Evolutionary conservation across 2,113 vertebrate species (phyloP).

Genomic region (Haplochromis burtoni): DNA sequence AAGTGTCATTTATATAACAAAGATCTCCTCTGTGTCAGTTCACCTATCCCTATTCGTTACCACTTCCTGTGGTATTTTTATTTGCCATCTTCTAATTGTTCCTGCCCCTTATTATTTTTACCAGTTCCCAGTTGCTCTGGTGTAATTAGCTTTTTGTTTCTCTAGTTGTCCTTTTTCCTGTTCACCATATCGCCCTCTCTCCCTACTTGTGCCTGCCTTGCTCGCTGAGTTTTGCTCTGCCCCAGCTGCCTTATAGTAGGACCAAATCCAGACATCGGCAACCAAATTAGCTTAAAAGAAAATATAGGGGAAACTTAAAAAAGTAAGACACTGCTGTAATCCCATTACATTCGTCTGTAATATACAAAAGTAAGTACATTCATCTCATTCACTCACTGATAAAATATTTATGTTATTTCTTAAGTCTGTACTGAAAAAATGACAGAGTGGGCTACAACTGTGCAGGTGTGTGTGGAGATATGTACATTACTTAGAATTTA

Average conservation of each 20-base stretch:
- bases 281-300: background rate
- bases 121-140: background rate
- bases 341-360: background rate
- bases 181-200: background rate
- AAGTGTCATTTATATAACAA: background rate
- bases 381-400: background rate
- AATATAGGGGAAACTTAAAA: background rate
- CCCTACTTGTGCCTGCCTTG: background rate
- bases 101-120: background rate
- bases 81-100: background rate
- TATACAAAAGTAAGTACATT: background rate
- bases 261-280: background rate
- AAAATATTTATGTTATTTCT: background rate
- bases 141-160: background rate
- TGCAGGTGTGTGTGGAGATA: background rate
- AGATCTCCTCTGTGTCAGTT: background rate
- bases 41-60: no score
- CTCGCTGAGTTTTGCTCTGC: background rate
- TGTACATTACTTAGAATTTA: background rate
- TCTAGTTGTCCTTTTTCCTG: background rate
- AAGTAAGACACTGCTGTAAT: background rate
- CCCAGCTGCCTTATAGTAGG: background rate
- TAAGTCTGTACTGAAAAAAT: background rate
- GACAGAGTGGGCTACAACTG: background rate
- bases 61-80: background rate